Conservation (phyloP, 2,888 invertebrate genomes). For the Chloroclystis v-ata region DNA sequence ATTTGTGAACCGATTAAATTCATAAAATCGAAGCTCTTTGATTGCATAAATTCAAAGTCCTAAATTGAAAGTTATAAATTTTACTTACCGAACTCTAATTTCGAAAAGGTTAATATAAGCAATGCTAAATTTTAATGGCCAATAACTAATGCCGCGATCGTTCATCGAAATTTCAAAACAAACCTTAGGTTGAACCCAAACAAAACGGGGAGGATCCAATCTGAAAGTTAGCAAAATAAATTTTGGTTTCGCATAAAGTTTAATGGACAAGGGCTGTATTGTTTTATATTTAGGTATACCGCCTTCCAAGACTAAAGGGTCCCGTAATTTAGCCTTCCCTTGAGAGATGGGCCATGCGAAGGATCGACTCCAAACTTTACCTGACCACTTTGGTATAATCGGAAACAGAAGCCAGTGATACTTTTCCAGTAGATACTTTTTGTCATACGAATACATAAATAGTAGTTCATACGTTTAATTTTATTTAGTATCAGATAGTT, state of each 20-base stretch:
- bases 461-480: no score
- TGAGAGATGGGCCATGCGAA: slow-evolving; percentile 37
- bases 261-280: slow-evolving; percentile 49
- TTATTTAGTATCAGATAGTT: no score
- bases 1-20: no score
- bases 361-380: slow-evolving; percentile 34
- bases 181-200: slow-evolving; percentile 27
- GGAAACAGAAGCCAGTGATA: background rate
- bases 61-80: no score
- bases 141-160: background rate
- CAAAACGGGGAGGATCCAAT: slow-evolving; percentile 40
- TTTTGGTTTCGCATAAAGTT: slow-evolving; percentile 48
- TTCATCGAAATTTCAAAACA: slow-evolving; percentile 12
- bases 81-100: no score
- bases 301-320: slow-evolving; percentile 47
- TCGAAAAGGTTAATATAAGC: background rate
- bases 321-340: slow-evolving; percentile 47
- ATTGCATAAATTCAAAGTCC: no score
- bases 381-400: slow-evolving; percentile 33
- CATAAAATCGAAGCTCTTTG: no score
- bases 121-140: background rate
- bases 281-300: slow-evolving; percentile 54
- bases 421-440: no score
- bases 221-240: slow-evolving; percentile 42
- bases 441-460: no score